A percentile compares a stretch with the other conserved stretches of the same genome.
phyloP scores from a whole-genome alignment of 2,113 vertebrate species.

The Columbina picui region DNA sequence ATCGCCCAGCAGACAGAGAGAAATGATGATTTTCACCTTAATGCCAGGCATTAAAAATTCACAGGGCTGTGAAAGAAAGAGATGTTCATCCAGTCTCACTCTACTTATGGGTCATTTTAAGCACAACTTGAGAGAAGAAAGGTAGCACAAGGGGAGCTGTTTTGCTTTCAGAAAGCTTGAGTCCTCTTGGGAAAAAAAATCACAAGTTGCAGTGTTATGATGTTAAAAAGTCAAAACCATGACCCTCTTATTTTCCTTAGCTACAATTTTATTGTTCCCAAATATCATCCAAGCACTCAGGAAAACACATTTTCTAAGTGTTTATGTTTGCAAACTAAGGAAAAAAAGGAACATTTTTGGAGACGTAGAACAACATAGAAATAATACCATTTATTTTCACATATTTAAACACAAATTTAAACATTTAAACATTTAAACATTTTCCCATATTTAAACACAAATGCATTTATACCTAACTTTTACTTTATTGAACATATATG shows the following conservation, averaged over 20 bases:
- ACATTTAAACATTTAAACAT: no score
- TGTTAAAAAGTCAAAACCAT: not conserved
- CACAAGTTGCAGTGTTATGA: not conserved
- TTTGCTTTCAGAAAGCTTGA: slow-evolving; percentile 1
- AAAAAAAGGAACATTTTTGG: not conserved
- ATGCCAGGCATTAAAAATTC: slow-evolving; percentile 65
- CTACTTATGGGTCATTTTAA: slow-evolving; percentile 49
- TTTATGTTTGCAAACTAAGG: not conserved
- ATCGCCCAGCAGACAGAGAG: slow-evolving; percentile 45
- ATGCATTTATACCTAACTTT: not conserved
- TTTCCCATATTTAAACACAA: no score
- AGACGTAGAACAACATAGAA: not conserved
- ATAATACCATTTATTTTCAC: not conserved
- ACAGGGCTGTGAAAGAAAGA: slow-evolving; percentile 18
- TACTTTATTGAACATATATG: not conserved
- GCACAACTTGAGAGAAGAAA: slow-evolving; percentile 42
- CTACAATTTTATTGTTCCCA: not conserved
- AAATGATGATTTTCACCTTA: slow-evolving; percentile 63
- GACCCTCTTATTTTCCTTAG: not conserved
- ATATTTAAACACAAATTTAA: not conserved
- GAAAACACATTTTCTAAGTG: not conserved
- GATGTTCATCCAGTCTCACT: slow-evolving; percentile 31
- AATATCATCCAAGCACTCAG: not conserved
- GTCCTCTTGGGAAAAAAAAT: not conserved
- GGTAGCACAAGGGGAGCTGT: slow-evolving; percentile 1